Conservation (phyloP, 2,888 invertebrate genomes). For the Ypsolopha sequella region DNA sequence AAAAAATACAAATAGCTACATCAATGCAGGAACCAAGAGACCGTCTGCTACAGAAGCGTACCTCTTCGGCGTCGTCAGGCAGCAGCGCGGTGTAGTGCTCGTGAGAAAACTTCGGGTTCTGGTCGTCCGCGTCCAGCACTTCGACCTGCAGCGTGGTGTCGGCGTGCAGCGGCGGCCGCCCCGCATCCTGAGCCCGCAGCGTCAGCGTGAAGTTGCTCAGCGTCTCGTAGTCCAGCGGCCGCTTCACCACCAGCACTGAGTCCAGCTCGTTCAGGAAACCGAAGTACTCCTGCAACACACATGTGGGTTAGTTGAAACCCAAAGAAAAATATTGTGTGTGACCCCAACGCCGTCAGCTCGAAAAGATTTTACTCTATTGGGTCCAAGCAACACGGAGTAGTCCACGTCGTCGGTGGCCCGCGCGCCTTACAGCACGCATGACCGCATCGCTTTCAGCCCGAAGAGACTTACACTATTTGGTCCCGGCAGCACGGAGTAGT, state of each 20-base stretch:
- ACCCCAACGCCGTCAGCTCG: slow-evolving; percentile 80
- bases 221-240: slow-evolving; percentile 86
- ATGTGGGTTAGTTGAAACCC: background rate
- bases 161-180: slow-evolving; percentile 81
- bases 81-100: slow-evolving; percentile 81
- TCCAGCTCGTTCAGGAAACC: slow-evolving; percentile 89
- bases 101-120: slow-evolving; percentile 85
- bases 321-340: slow-evolving; percentile 56
- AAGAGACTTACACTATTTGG: slow-evolving; percentile 75
- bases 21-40: background rate
- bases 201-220: slow-evolving; percentile 82
- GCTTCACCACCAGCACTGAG: slow-evolving; percentile 83
- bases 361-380: slow-evolving; percentile 69
- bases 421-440: slow-evolving; percentile 82
- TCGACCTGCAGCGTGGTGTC: slow-evolving; percentile 81
- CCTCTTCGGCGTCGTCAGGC: slow-evolving; percentile 71
- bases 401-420: slow-evolving; percentile 80
- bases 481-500: slow-evolving; percentile 86
- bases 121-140: slow-evolving; percentile 91
- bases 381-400: slow-evolving; percentile 70
- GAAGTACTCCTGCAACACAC: slow-evolving; percentile 75
- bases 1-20: too few relatives aligned
- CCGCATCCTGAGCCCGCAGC: slow-evolving; percentile 84
- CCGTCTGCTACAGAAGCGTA: slow-evolving; percentile 17
- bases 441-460: slow-evolving; percentile 80